Evolutionary conservation across 2,797 vertebrate species (phyloP).

Genomic region (Anomalospiza imberbis): DNA sequence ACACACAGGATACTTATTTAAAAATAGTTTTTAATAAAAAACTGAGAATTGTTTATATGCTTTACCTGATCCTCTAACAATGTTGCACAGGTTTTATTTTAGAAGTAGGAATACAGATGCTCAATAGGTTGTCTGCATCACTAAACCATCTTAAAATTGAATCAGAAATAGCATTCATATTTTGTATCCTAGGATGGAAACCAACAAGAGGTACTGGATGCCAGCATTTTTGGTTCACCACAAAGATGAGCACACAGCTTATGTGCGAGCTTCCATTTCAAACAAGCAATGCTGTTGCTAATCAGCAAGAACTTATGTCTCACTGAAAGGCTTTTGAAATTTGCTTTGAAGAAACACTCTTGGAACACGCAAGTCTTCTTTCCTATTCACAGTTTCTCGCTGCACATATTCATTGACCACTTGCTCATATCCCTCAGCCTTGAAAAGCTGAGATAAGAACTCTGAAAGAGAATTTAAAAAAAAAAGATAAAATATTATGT

Average conservation of each 20-base stretch:
- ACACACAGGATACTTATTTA: neutral
- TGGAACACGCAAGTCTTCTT: slow-evolving; percentile 88
- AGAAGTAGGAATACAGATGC: neutral
- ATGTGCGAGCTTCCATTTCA: neutral
- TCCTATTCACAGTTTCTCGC: slow-evolving; percentile 94
- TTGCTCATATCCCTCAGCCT: slow-evolving; percentile 76
- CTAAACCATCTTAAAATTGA: neutral
- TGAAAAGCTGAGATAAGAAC: slow-evolving; percentile 83
- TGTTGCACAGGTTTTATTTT: neutral
- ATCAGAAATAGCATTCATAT: neutral
- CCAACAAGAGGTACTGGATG: neutral
- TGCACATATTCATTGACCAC: slow-evolving; percentile 87
- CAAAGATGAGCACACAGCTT: neutral
- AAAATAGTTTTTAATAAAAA: slow-evolving; percentile 46
- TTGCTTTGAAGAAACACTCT: slow-evolving; percentile 96
- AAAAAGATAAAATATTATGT: neutral
- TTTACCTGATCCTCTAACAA: neutral
- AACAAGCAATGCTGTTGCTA: neutral
- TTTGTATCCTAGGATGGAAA: neutral
- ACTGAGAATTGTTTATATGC: neutral
- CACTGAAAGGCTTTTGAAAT: slow-evolving; percentile 79
- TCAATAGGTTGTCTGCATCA: neutral
- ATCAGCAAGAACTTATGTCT: neutral
- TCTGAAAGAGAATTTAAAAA: slow-evolving; percentile 72
- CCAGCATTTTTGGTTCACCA: neutral